phyloP scores from a whole-genome alignment of 1,140 invertebrate species.

The Planococcus citri region DNA sequence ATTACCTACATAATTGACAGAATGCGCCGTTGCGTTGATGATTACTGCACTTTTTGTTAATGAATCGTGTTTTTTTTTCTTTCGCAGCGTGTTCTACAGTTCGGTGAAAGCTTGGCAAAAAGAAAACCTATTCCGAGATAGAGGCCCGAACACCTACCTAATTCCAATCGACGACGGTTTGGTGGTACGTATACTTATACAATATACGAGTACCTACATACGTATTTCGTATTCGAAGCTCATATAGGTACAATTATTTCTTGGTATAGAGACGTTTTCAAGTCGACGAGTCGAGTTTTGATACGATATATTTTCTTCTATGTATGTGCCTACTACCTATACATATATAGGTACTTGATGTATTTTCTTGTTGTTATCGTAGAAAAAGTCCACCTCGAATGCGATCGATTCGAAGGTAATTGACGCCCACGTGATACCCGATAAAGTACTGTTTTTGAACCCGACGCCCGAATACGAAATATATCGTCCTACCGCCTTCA shows the following conservation, averaged over 20 bases:
- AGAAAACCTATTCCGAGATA: constrained; percentile 51
- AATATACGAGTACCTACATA: too few relatives aligned
- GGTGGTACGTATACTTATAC: constrained; percentile 53
- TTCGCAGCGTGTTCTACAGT: background rate
- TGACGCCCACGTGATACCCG: constrained; percentile 79
- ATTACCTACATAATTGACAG: too few relatives aligned
- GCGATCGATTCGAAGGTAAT: constrained; percentile 71
- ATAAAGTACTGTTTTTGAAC: constrained; percentile 71
- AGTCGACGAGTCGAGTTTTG: too few relatives aligned
- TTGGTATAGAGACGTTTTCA: too few relatives aligned
- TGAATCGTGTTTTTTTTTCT: background rate
- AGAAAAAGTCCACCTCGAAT: constrained; percentile 37
- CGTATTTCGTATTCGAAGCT: too few relatives aligned
- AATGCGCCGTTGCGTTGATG: too few relatives aligned
- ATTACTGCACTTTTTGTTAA: too few relatives aligned
- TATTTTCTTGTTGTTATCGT: constrained; percentile 6
- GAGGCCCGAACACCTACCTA: constrained; percentile 72
- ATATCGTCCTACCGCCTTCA: constrained; percentile 64
- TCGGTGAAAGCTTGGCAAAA: background rate
- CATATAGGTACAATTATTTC: too few relatives aligned
- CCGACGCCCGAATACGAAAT: constrained; percentile 54
- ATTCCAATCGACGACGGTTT: constrained; percentile 81
- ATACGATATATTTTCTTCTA: too few relatives aligned
- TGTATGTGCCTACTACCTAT: too few relatives aligned
- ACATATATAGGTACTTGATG: too few relatives aligned